phyloP scores from a whole-genome alignment of 2,888 invertebrate species.

The Tetropium fuscum region DNA sequence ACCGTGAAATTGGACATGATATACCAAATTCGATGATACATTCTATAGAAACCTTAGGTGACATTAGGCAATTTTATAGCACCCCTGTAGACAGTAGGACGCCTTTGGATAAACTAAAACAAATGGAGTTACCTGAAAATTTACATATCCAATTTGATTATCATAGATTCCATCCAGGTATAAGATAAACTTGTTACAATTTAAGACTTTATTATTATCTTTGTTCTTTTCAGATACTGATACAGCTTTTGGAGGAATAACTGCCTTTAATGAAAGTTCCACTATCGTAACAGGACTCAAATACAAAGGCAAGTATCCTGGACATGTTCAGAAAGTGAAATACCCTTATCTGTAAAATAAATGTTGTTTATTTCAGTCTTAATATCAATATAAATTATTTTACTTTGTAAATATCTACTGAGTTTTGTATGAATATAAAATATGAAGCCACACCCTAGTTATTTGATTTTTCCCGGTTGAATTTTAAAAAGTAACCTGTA shows the following conservation, averaged over 20 bases:
- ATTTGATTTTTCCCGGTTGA: background rate
- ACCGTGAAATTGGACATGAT: slow-evolving; percentile 77
- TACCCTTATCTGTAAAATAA: slow-evolving; percentile 20
- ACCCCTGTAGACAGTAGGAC: slow-evolving; percentile 77
- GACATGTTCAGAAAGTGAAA: slow-evolving; percentile 71
- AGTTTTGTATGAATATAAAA: no score
- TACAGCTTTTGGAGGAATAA: slow-evolving; percentile 78
- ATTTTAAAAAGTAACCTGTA: no score
- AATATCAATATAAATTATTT: no score
- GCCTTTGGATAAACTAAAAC: slow-evolving; percentile 80
- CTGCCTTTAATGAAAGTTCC: slow-evolving; percentile 88
- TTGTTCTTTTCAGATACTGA: slow-evolving; percentile 73
- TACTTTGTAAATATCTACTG: no score
- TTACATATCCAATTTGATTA: slow-evolving; percentile 86
- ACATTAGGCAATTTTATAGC: slow-evolving; percentile 78
- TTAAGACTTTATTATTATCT: slow-evolving; percentile 14
- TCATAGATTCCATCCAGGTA: slow-evolving; percentile 85
- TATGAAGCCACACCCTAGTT: background rate
- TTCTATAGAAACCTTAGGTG: slow-evolving; percentile 79
- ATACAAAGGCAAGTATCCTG: slow-evolving; percentile 83
- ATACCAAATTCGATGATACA: slow-evolving; percentile 88
- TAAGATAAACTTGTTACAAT: slow-evolving; percentile 6
- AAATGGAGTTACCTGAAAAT: slow-evolving; percentile 86
- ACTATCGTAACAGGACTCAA: slow-evolving; percentile 88
- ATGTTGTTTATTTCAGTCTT: no score